phyloP scores from a whole-genome alignment of 1,140 invertebrate genomes.

The Sminthurides bifidus region DNA sequence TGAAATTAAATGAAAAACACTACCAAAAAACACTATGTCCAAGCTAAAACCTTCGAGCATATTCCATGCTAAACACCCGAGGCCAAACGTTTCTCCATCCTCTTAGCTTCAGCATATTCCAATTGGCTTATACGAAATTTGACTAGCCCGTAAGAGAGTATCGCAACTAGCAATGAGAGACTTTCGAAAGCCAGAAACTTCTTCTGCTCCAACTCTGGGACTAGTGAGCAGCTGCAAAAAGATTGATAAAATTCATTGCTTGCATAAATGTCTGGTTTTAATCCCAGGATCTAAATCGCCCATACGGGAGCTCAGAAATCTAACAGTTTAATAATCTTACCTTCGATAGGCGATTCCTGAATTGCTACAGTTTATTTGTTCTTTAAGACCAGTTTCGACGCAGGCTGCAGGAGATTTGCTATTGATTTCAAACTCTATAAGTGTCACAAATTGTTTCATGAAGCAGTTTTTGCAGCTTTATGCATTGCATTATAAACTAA shows the following conservation, averaged over 20 bases:
- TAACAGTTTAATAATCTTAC: too few relatives aligned
- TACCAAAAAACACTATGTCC: not conserved
- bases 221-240: constrained; percentile 36
- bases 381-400: constrained; percentile 55
- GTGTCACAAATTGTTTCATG: constrained; percentile 29
- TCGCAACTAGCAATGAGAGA: constrained; percentile 52
- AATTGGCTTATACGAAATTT: constrained; percentile 46
- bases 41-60: too few relatives aligned
- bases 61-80: constrained; percentile 35
- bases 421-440: constrained; percentile 53
- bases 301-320: not conserved
- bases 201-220: constrained; percentile 37
- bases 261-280: constrained; percentile 4
- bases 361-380: constrained; percentile 53
- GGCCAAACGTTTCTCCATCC: constrained; percentile 48
- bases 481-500: not conserved
- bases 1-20: too few relatives aligned
- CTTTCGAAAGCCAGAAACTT: constrained; percentile 74
- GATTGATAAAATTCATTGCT: constrained; percentile 6
- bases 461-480: constrained; percentile 4
- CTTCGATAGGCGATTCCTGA: constrained; percentile 56
- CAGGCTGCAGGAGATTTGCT: constrained; percentile 58
- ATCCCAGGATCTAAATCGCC: not conserved
- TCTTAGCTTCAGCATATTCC: constrained; percentile 45
- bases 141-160: constrained; percentile 47